Evolutionary conservation across 1,140 invertebrate genomes (phyloP), one percentile per base, ranked within the genome.

Genomic region (Drosophila carrolli): DNA sequence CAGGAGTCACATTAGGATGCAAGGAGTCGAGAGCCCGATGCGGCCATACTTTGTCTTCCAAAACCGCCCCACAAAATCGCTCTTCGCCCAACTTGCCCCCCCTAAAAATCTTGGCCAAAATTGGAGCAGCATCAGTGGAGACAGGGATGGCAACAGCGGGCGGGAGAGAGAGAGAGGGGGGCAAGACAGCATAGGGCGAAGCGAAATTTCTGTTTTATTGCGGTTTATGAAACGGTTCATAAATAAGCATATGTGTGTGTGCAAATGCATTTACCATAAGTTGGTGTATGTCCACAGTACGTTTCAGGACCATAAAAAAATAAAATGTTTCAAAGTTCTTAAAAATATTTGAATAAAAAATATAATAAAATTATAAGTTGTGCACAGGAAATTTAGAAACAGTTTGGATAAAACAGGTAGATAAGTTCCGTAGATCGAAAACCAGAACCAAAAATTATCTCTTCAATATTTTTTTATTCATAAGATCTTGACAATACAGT

Each of bases 141-240:
- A 63, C 8, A 23, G 63, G 16, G 38, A 47, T 10, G 9, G 62
- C 8, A 40, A 37, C 9, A n/a, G 4, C 71, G 82, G 65, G 70
- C 47, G 46, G 46, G 74, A 82, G 40, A 54, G 71, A 75, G 70
- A 65, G 19, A 19, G 71, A 75, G 70, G 61, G 19, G 2, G 65
- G 59, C 38, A 65, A 44, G 40, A 51, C 11, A 27, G 19, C n/a
- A 56, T n/a, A 50, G 55, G 66, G 65, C 44, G 32, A 43, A 54
- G 79, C 63, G 59, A 74, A 76, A 79, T 74, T 61, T 75, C 75
- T 74, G 79, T 79, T 86, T 86, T 86, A 86, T 88, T 86, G 83
- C 83, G 83, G 83, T 80, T 75, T 71, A 75, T 79, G 72, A 76
- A 88, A 70, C 61, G 78, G 83, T 88, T 86, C 79, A 88, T 86